Base-by-base conservation (phyloP, 2,888 invertebrate species). In the Drosophila testacea region DNA sequence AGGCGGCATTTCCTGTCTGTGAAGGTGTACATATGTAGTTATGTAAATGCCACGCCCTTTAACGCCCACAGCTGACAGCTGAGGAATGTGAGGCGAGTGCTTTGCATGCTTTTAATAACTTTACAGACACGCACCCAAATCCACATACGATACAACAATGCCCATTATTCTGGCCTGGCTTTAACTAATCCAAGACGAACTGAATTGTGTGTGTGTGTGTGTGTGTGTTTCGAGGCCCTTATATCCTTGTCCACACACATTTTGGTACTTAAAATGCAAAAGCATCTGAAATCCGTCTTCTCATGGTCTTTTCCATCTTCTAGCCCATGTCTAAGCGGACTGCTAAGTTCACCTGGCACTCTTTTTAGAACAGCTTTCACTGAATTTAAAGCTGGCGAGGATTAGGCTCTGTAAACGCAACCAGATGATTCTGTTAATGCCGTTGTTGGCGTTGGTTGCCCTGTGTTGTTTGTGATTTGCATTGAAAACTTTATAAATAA, bases 51-150 rank as follows among this genome's bases (percentile, higher is more conserved):
- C 66, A 82, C 65, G 61, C 72, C 68, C 64, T 52, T 30, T 22
- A 22, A 47, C 54, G 69, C 65, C 48, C 54, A 38, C 57, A 7
- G 0, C 30, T 55, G 55, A n/a, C 59, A 63, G 60, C 46, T 44
- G 59, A 39, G 38, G 64, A 44, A 50, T 68, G 60, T 65, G 52
- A 48, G 73, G 64, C 64, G 67, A 75, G 82, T 70, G 80, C 66
- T 83, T 83, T 88, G 77, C 83, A 88, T 83, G 83, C 83, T 83
- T 83, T 88, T 88, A 83, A 83, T 88, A 83, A 88, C 86, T 88
- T 88, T 74, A 69, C 81, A 77, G 74, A 72, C 74, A 66, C 70
- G 62, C 77, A 73, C 67, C 70, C 62, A 41, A 27, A 44, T 48
- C 27, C 39, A 54, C 62, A 47, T 10, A 36, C 4, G 6, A 4